Evolutionary conservation across 2,113 vertebrate species (phyloP).

Genomic region (Triplophysa rosa): DNA sequence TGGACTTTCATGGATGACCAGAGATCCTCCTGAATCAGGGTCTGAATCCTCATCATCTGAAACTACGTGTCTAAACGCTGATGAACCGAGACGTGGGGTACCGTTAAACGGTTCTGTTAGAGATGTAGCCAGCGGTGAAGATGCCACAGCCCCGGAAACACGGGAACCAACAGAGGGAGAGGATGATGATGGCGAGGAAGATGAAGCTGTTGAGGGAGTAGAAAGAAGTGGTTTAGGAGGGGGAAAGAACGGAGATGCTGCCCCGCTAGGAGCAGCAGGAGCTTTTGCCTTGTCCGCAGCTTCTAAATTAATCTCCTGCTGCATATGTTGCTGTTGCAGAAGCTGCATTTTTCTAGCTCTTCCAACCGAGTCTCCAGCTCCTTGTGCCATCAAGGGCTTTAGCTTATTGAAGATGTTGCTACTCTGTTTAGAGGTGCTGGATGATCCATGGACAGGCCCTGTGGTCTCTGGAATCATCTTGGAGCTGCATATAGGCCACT

Average conservation of each 20-base stretch:
- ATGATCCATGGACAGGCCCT: slow-evolving; percentile 57
- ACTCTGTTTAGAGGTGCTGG: slow-evolving; percentile 48
- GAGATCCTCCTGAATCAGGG: slow-evolving; percentile 71
- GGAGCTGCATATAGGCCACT: slow-evolving; percentile 72
- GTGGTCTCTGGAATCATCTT: slow-evolving; percentile 57
- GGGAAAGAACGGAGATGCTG: slow-evolving; percentile 61
- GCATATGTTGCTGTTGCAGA: slow-evolving; percentile 74
- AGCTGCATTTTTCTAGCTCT: slow-evolving; percentile 77
- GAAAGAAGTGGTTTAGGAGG: slow-evolving; percentile 41
- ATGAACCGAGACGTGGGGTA: slow-evolving; percentile 52
- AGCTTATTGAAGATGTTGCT: slow-evolving; percentile 76
- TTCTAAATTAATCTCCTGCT: slow-evolving; percentile 70
- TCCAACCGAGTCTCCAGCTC: slow-evolving; percentile 73
- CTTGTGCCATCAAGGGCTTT: slow-evolving; percentile 75
- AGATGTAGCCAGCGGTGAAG: slow-evolving; percentile 62
- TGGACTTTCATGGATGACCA: slow-evolving; percentile 79
- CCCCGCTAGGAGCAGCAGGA: slow-evolving; percentile 59
- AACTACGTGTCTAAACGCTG: slow-evolving; percentile 49
- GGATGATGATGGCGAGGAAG: slow-evolving; percentile 62
- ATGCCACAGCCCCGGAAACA: slow-evolving; percentile 47
- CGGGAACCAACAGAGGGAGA: slow-evolving; percentile 57
- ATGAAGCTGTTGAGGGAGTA: slow-evolving; percentile 43
- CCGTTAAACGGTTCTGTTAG: slow-evolving; percentile 63
- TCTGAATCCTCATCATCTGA: slow-evolving; percentile 76
- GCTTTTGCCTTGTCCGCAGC: slow-evolving; percentile 66